Conservation (phyloP, 2,113 vertebrate species). For the Dipodomys merriami region DNA sequence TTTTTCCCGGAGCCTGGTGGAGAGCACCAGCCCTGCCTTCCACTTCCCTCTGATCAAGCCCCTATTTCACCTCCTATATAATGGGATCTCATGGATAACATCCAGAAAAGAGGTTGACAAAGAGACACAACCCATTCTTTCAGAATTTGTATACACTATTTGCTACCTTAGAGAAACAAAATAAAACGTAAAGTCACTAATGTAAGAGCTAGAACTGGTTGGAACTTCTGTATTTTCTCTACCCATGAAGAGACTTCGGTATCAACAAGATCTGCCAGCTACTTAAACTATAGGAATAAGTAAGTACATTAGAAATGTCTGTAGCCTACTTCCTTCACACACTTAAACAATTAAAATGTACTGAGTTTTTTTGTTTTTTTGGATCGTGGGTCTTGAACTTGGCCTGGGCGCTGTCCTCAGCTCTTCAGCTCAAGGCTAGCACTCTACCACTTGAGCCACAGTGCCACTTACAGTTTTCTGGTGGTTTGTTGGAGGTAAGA, state of each 20-base stretch:
- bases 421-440: no score
- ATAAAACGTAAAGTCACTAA: slow-evolving; percentile 27
- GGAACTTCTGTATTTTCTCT: slow-evolving; percentile 16
- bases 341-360: not conserved
- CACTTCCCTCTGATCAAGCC: not conserved
- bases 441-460: no score
- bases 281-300: slow-evolving; percentile 14
- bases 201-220: not conserved
- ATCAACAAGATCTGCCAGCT: not conserved
- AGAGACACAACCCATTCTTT: not conserved
- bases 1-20: not conserved
- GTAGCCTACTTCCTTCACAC: not conserved
- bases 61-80: not conserved
- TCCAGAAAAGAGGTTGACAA: not conserved
- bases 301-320: not conserved
- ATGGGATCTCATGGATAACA: not conserved
- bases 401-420: no score
- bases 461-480: no score
- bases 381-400: no score
- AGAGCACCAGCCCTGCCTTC: not conserved
- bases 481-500: no score
- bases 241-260: not conserved
- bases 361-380: no score
- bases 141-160: not conserved
- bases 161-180: slow-evolving; percentile 14